Conservation (phyloP, 2,888 invertebrate genomes). For the Deilephila elpenor region DNA sequence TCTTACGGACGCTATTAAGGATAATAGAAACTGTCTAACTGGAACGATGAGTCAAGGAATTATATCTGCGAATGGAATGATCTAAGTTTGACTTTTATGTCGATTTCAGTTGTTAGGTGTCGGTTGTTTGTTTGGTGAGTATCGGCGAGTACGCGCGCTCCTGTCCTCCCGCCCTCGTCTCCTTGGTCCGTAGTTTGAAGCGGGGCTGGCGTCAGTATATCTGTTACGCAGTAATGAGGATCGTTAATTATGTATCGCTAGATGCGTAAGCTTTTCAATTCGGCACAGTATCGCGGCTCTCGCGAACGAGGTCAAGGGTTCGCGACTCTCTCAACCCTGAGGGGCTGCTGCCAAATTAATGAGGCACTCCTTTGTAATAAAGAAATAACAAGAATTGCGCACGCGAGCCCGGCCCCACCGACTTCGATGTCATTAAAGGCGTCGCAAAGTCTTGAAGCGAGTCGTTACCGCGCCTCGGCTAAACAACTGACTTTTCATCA, state of each 20-base stretch:
- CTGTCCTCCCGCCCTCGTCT: slow-evolving; percentile 34
- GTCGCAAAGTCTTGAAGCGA: slow-evolving; percentile 75
- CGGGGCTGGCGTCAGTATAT: slow-evolving; percentile 46
- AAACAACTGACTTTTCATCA: slow-evolving; percentile 75
- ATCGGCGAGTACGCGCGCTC: slow-evolving; percentile 42
- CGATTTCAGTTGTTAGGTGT: slow-evolving; percentile 53
- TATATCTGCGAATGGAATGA: slow-evolving; percentile 74
- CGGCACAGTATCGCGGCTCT: slow-evolving; percentile 76
- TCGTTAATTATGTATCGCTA: slow-evolving; percentile 83
- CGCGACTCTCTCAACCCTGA: slow-evolving; percentile 79
- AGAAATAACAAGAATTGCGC: slow-evolving; percentile 85
- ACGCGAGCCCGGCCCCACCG: slow-evolving; percentile 78
- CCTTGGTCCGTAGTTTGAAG: slow-evolving; percentile 10
- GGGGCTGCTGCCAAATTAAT: slow-evolving; percentile 85
- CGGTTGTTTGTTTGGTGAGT: slow-evolving; percentile 46
- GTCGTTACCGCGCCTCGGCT: slow-evolving; percentile 77
- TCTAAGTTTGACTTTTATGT: slow-evolving; percentile 77
- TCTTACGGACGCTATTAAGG: slow-evolving; percentile 81
- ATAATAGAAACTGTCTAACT: slow-evolving; percentile 81
- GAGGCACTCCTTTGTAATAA: slow-evolving; percentile 86
- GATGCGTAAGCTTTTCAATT: slow-evolving; percentile 78
- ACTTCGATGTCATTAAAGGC: slow-evolving; percentile 81
- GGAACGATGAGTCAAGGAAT: slow-evolving; percentile 75
- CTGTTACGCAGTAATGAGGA: slow-evolving; percentile 79
- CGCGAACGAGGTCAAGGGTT: slow-evolving; percentile 83